Percentiles rank a stretch among this genome's conserved stretches.
Evolutionary conservation across 1,140 invertebrate species (phyloP).

Genomic region (Homarus americanus): DNA sequence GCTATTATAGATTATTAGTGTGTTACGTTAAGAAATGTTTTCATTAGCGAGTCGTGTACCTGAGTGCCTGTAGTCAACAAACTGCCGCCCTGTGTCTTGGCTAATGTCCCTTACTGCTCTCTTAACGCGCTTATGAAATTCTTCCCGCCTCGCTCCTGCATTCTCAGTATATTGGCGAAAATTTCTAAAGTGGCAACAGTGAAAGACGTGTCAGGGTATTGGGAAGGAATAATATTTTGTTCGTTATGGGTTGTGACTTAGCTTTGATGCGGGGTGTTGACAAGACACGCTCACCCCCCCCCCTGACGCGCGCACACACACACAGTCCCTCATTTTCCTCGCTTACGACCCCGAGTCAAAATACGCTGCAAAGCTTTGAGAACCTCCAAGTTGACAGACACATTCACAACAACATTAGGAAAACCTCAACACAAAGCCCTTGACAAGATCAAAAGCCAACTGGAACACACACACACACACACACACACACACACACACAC

Average conservation of each 20-base stretch:
- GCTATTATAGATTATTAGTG: no score
- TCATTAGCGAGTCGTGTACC: no score
- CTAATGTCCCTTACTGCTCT: no score
- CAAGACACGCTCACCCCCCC: background rate
- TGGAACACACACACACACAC: background rate
- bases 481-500: background rate
- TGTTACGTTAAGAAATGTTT: no score
- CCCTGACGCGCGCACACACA: no score
- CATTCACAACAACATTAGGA: conserved; percentile 13
- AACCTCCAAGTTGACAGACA: background rate
- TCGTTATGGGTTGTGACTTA: background rate
- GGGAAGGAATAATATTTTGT: background rate
- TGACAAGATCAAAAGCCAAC: conserved; percentile 1
- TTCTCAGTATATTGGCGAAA: background rate
- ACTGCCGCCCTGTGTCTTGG: no score
- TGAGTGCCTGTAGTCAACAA: no score
- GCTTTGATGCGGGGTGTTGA: background rate
- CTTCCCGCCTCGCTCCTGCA: background rate
- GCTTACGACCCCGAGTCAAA: background rate
- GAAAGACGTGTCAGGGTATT: background rate
- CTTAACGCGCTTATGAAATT: background rate
- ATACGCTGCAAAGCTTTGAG: background rate
- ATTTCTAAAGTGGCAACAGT: background rate
- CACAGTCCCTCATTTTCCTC: background rate
- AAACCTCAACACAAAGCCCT: conserved; percentile 10